These are phyloP conservation scores for Lanius ludovicianus DNA, from an alignment of 2,113 vertebrate species.

Conservation along the genomic window DNA sequence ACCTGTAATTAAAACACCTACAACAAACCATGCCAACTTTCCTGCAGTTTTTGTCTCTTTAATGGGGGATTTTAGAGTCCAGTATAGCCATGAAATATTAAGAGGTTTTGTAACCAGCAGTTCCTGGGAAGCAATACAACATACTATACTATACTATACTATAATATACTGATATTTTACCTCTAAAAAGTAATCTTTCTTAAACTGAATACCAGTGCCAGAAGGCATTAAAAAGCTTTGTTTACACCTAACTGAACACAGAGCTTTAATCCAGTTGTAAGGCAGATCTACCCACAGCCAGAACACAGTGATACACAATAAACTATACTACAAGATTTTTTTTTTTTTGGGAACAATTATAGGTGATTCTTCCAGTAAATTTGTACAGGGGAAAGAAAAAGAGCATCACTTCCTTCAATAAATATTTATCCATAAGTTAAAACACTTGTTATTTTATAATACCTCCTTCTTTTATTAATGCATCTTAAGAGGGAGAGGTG, in stretches of 20 bases:
- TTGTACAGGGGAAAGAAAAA: not conserved
- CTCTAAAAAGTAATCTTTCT: not conserved
- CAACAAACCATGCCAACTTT: not conserved
- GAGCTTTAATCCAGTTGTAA: not conserved
- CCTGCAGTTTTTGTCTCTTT: not conserved
- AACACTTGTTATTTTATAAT: not conserved
- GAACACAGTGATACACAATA: not conserved
- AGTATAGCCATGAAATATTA: not conserved
- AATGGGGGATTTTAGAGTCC: not conserved
- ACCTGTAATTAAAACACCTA: not conserved
- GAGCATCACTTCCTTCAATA: not conserved
- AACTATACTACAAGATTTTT: not conserved
- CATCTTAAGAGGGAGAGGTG: not conserved
- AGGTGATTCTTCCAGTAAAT: not conserved
- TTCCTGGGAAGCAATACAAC: not conserved
- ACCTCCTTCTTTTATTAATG: not conserved
- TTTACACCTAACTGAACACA: not conserved
- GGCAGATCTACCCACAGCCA: not conserved
- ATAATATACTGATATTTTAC: not conserved
- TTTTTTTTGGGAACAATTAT: not conserved
- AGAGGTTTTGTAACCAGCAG: not conserved
- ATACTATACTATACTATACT: no score
- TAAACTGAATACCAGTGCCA: not conserved
- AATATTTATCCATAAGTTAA: not conserved
- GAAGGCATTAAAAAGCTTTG: not conserved